Percentiles rank a stretch among this genome's conserved stretches.
Conservation (phyloP, 1,140 invertebrate species). For the Drosophila sechellia region DNA sequence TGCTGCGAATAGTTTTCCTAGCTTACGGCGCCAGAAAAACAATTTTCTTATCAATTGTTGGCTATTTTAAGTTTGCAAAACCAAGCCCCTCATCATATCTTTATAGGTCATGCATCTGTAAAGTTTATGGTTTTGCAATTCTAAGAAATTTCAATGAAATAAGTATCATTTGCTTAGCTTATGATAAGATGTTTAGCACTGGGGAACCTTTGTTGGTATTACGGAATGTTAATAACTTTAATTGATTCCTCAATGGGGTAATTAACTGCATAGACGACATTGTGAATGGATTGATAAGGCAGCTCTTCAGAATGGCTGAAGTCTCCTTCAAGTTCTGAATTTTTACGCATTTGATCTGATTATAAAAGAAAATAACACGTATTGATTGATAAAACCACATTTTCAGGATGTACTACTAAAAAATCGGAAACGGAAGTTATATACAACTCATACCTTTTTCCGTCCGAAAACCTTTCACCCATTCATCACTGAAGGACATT, state of each 20-base stretch:
- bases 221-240: slow-evolving; percentile 5
- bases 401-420: too few relatives aligned
- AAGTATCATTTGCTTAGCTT: not conserved
- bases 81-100: slow-evolving; percentile 8
- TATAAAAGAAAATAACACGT: not conserved
- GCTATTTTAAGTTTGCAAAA: slow-evolving; percentile 1
- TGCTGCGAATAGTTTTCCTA: too few relatives aligned
- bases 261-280: not conserved
- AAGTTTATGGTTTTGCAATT: slow-evolving; percentile 2
- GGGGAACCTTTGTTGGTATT: not conserved
- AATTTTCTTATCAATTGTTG: slow-evolving; percentile 1
- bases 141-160: not conserved
- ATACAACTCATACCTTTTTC: not conserved
- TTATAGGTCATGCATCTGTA: slow-evolving; percentile 3
- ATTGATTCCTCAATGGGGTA: not conserved
- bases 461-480: not conserved
- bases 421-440: not conserved
- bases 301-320: not conserved
- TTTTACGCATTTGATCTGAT: not conserved
- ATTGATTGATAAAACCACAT: too few relatives aligned
- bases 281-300: not conserved
- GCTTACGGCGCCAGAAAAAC: too few relatives aligned
- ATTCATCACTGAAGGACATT: not conserved
- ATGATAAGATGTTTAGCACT: not conserved
- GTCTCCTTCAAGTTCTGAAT: not conserved